Conservation (phyloP, 1,140 invertebrate genomes). For the Maniola jurtina region DNA sequence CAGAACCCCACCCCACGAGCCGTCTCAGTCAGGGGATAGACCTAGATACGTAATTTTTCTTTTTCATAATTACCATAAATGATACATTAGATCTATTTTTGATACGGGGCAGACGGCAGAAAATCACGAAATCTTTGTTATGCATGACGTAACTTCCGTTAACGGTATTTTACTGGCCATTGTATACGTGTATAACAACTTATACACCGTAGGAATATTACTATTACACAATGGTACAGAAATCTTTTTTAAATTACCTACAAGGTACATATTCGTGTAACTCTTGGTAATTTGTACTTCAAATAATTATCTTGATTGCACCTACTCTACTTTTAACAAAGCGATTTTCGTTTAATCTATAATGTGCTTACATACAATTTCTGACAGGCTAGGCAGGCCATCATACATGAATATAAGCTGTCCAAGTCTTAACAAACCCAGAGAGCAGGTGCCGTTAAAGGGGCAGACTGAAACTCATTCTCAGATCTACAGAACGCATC, state of each 20-base stretch:
- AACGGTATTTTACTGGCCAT: constrained; percentile 8
- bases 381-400: too few species aligned
- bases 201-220: not conserved
- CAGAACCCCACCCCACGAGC: too few species aligned
- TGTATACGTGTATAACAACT: constrained; percentile 5
- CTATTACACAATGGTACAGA: constrained; percentile 4
- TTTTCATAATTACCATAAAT: not conserved
- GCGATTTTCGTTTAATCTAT: too few species aligned
- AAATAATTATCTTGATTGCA: too few species aligned
- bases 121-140: constrained; percentile 16
- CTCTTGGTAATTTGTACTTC: not conserved
- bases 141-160: constrained; percentile 15
- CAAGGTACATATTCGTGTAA: not conserved
- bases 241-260: constrained; percentile 5
- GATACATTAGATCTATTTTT: constrained; percentile 7
- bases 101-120: constrained; percentile 4
- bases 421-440: too few species aligned
- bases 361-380: too few species aligned
- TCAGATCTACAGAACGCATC: too few species aligned
- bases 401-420: too few species aligned
- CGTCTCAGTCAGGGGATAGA: too few species aligned
- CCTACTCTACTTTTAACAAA: too few species aligned
- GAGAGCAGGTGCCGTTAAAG: too few species aligned
- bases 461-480: too few species aligned
- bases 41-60: not conserved